Conservation (phyloP, 1,140 invertebrate genomes). For the Tribolium castaneum region DNA sequence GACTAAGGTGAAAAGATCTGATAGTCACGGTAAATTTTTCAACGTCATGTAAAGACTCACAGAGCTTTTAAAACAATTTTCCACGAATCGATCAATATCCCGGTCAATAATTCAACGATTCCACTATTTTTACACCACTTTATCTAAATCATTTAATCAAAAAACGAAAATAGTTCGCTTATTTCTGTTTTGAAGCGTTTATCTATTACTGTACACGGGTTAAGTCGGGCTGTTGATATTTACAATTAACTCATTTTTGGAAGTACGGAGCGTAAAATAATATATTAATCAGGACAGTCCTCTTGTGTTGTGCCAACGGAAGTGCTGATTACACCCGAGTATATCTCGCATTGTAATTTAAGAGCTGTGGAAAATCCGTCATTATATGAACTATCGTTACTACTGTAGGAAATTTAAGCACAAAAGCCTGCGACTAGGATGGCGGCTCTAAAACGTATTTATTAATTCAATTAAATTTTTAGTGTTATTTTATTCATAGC, state of each 20-base stretch:
- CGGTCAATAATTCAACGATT: neutral
- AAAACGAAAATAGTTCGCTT: neutral
- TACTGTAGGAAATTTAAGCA: neutral
- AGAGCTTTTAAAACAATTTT: neutral
- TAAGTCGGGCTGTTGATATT: neutral
- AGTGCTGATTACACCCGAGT: neutral
- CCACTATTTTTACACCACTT: neutral
- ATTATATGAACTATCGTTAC: neutral
- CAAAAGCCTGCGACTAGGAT: no score
- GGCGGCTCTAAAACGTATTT: no score
- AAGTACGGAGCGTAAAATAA: neutral
- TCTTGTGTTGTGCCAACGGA: neutral
- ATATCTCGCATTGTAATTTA: neutral
- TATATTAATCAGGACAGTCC: neutral
- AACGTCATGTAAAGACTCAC: constrained; percentile 12
- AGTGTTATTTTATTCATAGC: neutral
- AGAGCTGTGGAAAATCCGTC: neutral
- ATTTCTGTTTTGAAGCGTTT: neutral
- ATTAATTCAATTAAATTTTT: no score
- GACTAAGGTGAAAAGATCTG: constrained; percentile 35
- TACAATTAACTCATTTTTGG: neutral
- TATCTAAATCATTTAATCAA: neutral
- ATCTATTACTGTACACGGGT: no score
- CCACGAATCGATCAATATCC: neutral
- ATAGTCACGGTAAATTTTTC: constrained; percentile 34